Percentiles rank a stretch among this genome's conserved stretches.
Evolutionary conservation across 2,113 vertebrate species (phyloP).

Genomic region (Apaloderma vittatum): DNA sequence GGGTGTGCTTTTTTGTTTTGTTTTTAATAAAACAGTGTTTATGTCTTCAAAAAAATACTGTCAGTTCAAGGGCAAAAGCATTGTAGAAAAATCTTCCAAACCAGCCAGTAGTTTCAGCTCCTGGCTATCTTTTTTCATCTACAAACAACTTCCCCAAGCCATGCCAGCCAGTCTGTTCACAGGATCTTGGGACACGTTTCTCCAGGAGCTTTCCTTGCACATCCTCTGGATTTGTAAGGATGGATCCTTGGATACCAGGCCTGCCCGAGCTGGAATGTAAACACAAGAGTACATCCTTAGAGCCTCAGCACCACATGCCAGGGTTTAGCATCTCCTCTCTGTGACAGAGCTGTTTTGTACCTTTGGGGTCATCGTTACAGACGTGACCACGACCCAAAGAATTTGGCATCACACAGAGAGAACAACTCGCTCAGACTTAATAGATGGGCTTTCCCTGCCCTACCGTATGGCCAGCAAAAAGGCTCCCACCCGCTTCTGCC

Average conservation of each 20-base stretch:
- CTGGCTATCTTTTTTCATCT: background rate
- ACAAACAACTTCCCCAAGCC: background rate
- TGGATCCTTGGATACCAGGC: background rate
- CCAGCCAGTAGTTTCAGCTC: background rate
- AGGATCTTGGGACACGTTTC: rapidly evolving
- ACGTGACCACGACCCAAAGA: rapidly evolving
- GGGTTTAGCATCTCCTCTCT: background rate
- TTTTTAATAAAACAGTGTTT: background rate
- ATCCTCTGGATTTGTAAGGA: background rate
- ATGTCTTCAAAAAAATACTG: background rate
- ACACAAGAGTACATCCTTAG: background rate
- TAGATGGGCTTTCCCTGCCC: background rate
- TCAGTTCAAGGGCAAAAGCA: background rate
- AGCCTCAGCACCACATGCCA: rapidly evolving
- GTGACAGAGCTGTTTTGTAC: background rate
- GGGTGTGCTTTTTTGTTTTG: background rate
- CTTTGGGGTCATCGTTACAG: background rate
- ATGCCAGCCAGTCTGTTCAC: background rate
- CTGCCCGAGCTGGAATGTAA: background rate
- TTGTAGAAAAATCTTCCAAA: background rate
- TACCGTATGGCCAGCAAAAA: background rate
- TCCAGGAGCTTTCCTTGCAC: background rate
- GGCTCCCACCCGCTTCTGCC: background rate
- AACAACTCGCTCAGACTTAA: background rate
- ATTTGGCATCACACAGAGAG: rapidly evolving